Evolutionary conservation across 2,888 invertebrate species (phyloP), one percentile per base, ranked within the genome.

Genomic region (Spodoptera littoralis): DNA sequence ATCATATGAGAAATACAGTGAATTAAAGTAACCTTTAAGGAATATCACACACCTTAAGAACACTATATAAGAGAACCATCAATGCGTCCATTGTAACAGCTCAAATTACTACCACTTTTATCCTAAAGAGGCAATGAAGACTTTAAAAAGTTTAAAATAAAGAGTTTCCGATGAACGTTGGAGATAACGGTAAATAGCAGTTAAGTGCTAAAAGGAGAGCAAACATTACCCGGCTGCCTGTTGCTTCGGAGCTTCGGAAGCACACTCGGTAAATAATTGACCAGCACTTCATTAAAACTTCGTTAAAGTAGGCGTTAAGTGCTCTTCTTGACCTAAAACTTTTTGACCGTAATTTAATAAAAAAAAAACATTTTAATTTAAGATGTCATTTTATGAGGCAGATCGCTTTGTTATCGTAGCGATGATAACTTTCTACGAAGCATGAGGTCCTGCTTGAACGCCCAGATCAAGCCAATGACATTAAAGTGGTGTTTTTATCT

Each of bases 141-240:
- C 13, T 47, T 68, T 13, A 24, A 18, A 68, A 59, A 30, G n/a
- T 47, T 68, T 13, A 24, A 18, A 68, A 59, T 11, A 41, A 41
- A 45, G 13, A 30, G 9, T 69, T 45, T 70, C 3, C 44, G 11
- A 48, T 48, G 11, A 11, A 60, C 22, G n/a, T 24, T 9, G 4
- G 43, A 70, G 70, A 66, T 61, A 53, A 5, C 30, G 0, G 44
- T 1, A 52, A 41, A 52, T 44, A 62, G 4, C 49, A 43, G 52
- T 3, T 62, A 49, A 70, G 62, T 70, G 30, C 49, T 70, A 42
- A 70, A 63, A 49, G 63, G 53, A 48, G 43, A 53, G 36, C 63
- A 24, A 53, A 70, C 30, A 70, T n/a, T 36, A 61, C n/a, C 11
- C 24, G 45, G 18, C 11, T 11, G 51, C 49, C 70, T 62, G 44